These are phyloP conservation scores for Potamarius usumacintae DNA, from an alignment of 2,113 vertebrate species.

Conservation along the genomic window DNA sequence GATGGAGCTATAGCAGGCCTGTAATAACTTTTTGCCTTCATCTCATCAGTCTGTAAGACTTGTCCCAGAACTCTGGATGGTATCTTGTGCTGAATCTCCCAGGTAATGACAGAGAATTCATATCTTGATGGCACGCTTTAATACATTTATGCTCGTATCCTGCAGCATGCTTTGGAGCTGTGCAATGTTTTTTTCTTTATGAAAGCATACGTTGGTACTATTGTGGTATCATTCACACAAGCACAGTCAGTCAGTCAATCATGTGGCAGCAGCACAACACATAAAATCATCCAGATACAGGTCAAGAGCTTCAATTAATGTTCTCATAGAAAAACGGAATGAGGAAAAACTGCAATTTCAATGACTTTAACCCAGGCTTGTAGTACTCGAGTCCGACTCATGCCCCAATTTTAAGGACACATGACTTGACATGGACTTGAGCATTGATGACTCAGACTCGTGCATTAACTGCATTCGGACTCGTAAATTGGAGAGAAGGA, in stretches of 20 bases:
- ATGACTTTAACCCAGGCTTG: neutral
- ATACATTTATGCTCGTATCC: neutral
- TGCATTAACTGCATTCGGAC: no score
- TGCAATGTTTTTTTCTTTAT: neutral
- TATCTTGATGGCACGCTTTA: neutral
- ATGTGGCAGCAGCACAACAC: neutral
- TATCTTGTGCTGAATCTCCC: neutral
- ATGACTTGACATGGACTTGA: no score
- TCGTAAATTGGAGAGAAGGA: no score
- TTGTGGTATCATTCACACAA: neutral
- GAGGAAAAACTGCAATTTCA: neutral
- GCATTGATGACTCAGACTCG: no score
- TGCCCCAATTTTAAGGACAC: no score
- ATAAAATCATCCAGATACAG: neutral
- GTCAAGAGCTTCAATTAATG: neutral
- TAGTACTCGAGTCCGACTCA: no score
- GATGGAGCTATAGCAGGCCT: neutral
- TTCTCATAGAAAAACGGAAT: neutral
- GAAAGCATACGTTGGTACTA: neutral
- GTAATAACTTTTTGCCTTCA: conserved; percentile 10
- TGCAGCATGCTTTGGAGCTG: neutral
- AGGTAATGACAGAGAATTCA: neutral
- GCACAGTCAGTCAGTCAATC: neutral
- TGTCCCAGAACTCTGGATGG: neutral
- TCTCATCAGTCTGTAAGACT: neutral